Percentiles rank a stretch among this genome's conserved stretches.
phyloP scores from a whole-genome alignment of 1,140 invertebrate genomes.

The Andrena cerasifolii region DNA sequence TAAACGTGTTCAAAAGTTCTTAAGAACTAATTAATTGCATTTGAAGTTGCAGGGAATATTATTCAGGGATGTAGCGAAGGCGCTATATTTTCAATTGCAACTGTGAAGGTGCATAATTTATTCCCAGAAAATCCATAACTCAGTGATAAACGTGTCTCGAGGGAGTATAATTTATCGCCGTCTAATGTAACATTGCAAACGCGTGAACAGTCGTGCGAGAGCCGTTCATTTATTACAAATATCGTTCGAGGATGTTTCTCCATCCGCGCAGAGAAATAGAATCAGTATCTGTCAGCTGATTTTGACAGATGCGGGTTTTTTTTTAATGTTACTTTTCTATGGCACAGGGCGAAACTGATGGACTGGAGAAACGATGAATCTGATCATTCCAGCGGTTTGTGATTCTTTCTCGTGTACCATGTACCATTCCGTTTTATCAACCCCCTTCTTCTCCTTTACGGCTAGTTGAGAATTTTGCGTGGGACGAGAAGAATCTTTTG shows the following conservation, averaged over 20 bases:
- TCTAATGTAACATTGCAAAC: background rate
- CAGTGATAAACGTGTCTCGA: background rate
- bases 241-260: conserved; percentile 11
- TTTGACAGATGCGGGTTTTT: conserved; percentile 29
- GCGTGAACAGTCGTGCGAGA: background rate
- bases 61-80: too few relatives aligned
- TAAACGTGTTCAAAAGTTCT: too few relatives aligned
- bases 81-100: too few relatives aligned
- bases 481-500: conserved; percentile 56
- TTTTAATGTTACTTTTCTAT: conserved; percentile 39
- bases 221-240: conserved; percentile 26
- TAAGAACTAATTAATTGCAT: too few relatives aligned
- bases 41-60: too few relatives aligned
- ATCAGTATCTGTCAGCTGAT: conserved; percentile 17
- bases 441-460: conserved; percentile 14
- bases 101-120: too few relatives aligned
- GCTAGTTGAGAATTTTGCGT: conserved; percentile 69
- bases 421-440: background rate
- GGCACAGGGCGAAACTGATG: conserved; percentile 58
- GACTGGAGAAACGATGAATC: conserved; percentile 69
- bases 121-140: background rate
- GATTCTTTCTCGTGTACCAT: background rate
- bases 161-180: background rate
- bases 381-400: conserved; percentile 66
- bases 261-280: background rate